Evolutionary conservation across 2,113 vertebrate genomes (phyloP), one percentile per base, ranked within the genome.

Genomic region (Recurvirostra avosetta): DNA sequence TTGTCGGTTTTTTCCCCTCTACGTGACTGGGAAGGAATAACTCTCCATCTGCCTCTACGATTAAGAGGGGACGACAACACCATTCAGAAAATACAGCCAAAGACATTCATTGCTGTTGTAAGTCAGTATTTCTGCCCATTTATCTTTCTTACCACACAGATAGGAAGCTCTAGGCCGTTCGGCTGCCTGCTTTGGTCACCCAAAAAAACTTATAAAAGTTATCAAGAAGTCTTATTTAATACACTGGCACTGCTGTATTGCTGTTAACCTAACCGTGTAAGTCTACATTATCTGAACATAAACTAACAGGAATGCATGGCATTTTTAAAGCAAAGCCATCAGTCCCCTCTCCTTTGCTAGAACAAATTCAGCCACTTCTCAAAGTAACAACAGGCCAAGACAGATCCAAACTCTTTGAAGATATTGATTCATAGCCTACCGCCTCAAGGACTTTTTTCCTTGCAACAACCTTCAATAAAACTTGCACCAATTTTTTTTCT

Each of bases 381-480:
- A 62, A 53, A 91, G 74, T 14, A 86, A 49, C 50, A 88, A 52
- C 40, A 81, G 1, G 4, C 73, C 65, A 85, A 87, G 79, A 81
- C 27, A 72, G 34, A 94, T 68, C 70, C 73, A 65, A 80, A 75
- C 61, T 75, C 83, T 73, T 78, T 71, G 58, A 92, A 92, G 71
- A 58, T 70, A 94, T 12, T 66, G 86, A 95, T 95, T 90, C 80
- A 34, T 19, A 70, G 34, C 49, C 68, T 91, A 66, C 50, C 0
- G 22, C 68, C 90, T 68, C 79, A 59, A 86, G 76, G 81, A 79
- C 38, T 50, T 93, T 72, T 71, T 77, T 34, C 70, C 70, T 87
- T 79, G 58, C 41, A 94, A 86, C 45, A 95, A 50, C 58, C 40
- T 89, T 87, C 81, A 65, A 68, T 78, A 96, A 82, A 92, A 87